These are phyloP conservation scores for Parelbella ahira DNA, from an alignment of 2,888 invertebrate species.

Conservation along the genomic window DNA sequence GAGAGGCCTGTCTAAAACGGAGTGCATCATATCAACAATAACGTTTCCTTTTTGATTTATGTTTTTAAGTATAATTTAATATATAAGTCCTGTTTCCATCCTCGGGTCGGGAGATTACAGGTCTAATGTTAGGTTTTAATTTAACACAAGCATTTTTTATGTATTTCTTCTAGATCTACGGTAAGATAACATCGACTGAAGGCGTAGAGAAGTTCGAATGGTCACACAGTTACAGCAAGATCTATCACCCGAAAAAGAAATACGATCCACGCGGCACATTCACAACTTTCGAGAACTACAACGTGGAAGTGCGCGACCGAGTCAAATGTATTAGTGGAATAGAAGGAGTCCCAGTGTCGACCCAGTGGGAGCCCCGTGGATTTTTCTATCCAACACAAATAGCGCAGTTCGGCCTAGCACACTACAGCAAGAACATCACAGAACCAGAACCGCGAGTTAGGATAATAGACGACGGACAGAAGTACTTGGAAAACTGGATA, in stretches of 20 bases:
- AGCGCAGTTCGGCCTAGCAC: conserved; percentile 98
- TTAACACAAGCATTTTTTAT: no score
- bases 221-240: conserved; percentile 96
- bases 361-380: conserved; percentile 97
- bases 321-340: conserved; percentile 97
- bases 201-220: conserved; percentile 93
- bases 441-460: conserved; percentile 89
- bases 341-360: conserved; percentile 97
- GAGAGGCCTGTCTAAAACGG: no score
- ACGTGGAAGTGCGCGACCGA: conserved; percentile 96
- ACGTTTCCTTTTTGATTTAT: no score
- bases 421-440: conserved; percentile 96
- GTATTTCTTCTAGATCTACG: conserved; percentile 93
- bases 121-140: no score
- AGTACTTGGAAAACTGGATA: conserved; percentile 84
- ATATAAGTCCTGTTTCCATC: no score
- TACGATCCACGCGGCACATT: conserved; percentile 96
- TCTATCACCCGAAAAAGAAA: conserved; percentile 92
- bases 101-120: no score
- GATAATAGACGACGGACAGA: conserved; percentile 87
- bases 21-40: no score
- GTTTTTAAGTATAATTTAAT: no score
- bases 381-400: conserved; percentile 99
- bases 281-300: conserved; percentile 98
- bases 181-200: conserved; percentile 87